Conservation (phyloP, 1,140 invertebrate genomes). For the Brachionus paranguensis region DNA sequence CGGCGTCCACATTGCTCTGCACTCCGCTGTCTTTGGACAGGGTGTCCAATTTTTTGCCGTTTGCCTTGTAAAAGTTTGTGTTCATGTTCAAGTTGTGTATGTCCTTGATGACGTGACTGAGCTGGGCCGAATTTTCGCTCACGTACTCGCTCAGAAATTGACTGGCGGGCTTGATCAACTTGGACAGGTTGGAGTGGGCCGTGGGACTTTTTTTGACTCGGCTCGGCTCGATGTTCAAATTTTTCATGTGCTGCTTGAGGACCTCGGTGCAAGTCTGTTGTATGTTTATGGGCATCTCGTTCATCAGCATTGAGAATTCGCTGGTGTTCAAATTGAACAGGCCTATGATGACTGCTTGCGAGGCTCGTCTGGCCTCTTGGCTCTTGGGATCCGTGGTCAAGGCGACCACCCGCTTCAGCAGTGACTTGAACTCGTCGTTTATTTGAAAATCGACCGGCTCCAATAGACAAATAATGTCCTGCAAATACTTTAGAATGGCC, state of each 20-base stretch:
- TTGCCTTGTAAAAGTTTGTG: slow-evolving; percentile 50
- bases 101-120: slow-evolving; percentile 79
- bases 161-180: background rate
- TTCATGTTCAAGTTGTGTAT: slow-evolving; percentile 80
- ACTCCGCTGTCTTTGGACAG: slow-evolving; percentile 82
- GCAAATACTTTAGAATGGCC: slow-evolving; percentile 54
- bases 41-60: slow-evolving; percentile 63
- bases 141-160: slow-evolving; percentile 26
- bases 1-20: slow-evolving; percentile 57
- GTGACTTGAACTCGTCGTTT: slow-evolving; percentile 55
- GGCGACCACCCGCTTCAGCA: slow-evolving; percentile 58
- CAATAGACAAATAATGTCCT: slow-evolving; percentile 52
- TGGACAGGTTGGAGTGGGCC: slow-evolving; percentile 44
- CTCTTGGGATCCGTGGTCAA: slow-evolving; percentile 60
- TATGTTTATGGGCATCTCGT: slow-evolving; percentile 72
- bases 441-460: slow-evolving; percentile 53
- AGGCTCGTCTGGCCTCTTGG: slow-evolving; percentile 69
- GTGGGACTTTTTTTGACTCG: slow-evolving; percentile 43
- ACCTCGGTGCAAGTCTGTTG: slow-evolving; percentile 72
- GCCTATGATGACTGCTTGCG: slow-evolving; percentile 71
- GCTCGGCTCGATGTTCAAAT: slow-evolving; percentile 43
- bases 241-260: slow-evolving; percentile 72
- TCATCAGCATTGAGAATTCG: slow-evolving; percentile 74
- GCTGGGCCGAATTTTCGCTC: slow-evolving; percentile 63
- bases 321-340: slow-evolving; percentile 83